phyloP scores from a whole-genome alignment of 2,113 vertebrate species.

The Anarhynchus alexandrinus region DNA sequence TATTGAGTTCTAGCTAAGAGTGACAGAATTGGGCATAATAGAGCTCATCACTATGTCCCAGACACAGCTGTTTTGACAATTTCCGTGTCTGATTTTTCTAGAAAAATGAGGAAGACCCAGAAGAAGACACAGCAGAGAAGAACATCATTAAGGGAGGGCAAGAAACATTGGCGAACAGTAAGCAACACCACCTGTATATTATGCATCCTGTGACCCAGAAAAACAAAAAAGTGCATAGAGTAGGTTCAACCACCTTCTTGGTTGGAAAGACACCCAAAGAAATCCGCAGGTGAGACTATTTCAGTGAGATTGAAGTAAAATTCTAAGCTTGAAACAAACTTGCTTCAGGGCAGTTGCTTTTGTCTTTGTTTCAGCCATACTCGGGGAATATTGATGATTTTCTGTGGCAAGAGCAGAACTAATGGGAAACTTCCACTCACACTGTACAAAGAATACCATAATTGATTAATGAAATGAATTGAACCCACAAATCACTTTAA shows the following conservation, averaged over 20 bases:
- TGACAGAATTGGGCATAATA: not conserved
- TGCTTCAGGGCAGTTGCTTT: not conserved
- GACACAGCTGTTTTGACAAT: not conserved
- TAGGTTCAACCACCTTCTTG: constrained; percentile 75
- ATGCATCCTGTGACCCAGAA: constrained; percentile 78
- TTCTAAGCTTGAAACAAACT: not conserved
- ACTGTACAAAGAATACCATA: not conserved
- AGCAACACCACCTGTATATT: constrained; percentile 2
- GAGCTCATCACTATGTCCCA: not conserved
- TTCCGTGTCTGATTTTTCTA: constrained; percentile 36
- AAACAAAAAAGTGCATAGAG: constrained; percentile 65
- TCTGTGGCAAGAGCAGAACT: not conserved
- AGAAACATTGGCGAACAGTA: not conserved
- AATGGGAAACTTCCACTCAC: not conserved
- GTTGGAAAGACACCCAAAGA: constrained; percentile 83
- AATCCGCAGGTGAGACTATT: constrained; percentile 78
- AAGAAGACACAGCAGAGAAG: not conserved
- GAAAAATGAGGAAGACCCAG: constrained; percentile 1
- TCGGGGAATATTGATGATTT: not conserved
- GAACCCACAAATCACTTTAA: not conserved
- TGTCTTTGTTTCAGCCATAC: not conserved
- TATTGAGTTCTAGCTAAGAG: not conserved
- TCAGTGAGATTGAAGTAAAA: not conserved
- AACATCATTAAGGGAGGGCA: not conserved
- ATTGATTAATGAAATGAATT: not conserved